These are phyloP conservation scores for Emydura subglobosa DNA, from an alignment of 2,113 vertebrate genomes.

Conservation along the genomic window DNA sequence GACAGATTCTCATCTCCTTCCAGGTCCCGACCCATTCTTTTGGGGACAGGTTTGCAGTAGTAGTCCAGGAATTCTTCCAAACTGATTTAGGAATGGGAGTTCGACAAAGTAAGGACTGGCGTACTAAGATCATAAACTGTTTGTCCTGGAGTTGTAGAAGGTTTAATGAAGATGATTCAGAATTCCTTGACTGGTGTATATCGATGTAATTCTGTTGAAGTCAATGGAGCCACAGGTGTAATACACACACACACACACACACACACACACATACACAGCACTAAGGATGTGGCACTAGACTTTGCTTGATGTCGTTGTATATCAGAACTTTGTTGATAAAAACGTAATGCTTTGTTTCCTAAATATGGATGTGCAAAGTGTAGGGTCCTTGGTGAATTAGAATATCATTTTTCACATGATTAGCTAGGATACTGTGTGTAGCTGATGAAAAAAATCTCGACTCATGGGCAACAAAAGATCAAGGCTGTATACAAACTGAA, in stretches of 20 bases:
- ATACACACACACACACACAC: too few relatives aligned
- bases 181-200: rapidly evolving
- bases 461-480: neutral
- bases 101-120: too few relatives aligned
- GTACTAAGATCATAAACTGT: neutral
- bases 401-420: neutral
- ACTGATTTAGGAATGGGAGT: rapidly evolving
- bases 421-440: neutral
- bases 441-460: neutral
- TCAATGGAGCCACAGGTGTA: rapidly evolving
- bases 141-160: neutral
- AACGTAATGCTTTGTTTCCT: neutral
- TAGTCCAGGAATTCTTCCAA: neutral
- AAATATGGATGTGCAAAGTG: neutral
- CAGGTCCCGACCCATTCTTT: rapidly evolving
- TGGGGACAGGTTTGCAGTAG: rapidly evolving
- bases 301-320: neutral
- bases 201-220: too few relatives aligned
- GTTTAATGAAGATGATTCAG: neutral
- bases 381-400: neutral
- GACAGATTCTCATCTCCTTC: neutral
- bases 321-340: neutral
- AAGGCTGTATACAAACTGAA: neutral
- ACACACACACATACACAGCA: too few relatives aligned
- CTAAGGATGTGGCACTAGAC: rapidly evolving